Evolutionary conservation across 2,888 invertebrate species (phyloP).

Genomic region (Lepas anatifera): DNA sequence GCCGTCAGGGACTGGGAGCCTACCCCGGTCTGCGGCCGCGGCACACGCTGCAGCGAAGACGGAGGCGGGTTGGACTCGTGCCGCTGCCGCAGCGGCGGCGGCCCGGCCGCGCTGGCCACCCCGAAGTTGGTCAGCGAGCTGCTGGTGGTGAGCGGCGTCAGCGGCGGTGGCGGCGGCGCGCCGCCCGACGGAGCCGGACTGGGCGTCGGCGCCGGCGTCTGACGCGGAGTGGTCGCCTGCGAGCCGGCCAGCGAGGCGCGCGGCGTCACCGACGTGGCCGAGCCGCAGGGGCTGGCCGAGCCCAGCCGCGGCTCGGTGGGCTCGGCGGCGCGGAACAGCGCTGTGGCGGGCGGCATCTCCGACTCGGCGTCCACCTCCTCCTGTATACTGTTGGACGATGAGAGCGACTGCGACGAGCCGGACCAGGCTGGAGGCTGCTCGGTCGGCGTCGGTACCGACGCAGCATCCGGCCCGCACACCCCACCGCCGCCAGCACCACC

Average conservation of each 20-base stretch:
- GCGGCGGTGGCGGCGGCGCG: neutral
- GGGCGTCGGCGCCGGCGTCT: constrained; percentile 4
- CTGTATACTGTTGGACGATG: constrained; percentile 1
- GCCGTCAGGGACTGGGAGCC: neutral
- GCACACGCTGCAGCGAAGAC: neutral
- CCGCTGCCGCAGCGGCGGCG: neutral
- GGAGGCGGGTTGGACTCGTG: constrained; percentile 8
- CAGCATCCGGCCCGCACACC: too few relatives aligned
- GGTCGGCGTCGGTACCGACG: neutral
- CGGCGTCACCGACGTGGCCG: neutral
- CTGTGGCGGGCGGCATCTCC: neutral
- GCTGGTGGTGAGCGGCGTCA: neutral
- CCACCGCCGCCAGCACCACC: neutral
- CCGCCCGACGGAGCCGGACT: too few relatives aligned
- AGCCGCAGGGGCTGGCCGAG: constrained; percentile 4
- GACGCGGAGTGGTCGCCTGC: constrained; percentile 2
- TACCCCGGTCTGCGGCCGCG: neutral
- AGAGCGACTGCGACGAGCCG: neutral
- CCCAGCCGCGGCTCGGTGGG: neutral
- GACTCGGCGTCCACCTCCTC: neutral
- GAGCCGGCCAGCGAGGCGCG: constrained; percentile 1
- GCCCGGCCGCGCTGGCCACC: neutral
- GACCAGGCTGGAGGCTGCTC: neutral
- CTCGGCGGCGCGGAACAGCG: neutral
- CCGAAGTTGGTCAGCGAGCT: neutral